phyloP scores from a whole-genome alignment of 2,888 invertebrate species.

The Seira musarum region DNA sequence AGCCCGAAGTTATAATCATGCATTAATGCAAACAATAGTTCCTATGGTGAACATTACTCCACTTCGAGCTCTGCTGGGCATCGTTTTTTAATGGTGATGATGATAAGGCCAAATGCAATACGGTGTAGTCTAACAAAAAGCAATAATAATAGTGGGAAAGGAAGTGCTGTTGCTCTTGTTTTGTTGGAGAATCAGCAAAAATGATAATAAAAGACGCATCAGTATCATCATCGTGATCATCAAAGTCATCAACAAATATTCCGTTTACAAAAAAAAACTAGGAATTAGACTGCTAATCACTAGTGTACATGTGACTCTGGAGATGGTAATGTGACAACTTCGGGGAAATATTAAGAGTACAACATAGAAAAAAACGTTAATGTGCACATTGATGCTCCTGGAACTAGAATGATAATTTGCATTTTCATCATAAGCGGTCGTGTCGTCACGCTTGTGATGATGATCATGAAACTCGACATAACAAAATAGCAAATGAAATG shows the following conservation, averaged over 20 bases:
- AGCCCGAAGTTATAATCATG: constrained; percentile 23
- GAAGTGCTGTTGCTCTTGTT: not conserved
- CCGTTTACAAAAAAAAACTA: not conserved
- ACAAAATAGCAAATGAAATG: not conserved
- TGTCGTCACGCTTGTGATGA: constrained; percentile 4
- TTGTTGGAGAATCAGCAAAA: not conserved
- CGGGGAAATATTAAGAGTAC: not conserved
- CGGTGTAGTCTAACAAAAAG: not conserved
- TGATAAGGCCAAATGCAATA: constrained; percentile 30
- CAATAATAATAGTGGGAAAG: too few species aligned
- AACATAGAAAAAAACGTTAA: not conserved
- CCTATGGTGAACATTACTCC: not conserved
- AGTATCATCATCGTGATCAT: not conserved
- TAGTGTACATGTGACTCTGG: not conserved
- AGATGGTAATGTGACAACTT: constrained; percentile 2
- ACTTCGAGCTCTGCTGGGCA: not conserved
- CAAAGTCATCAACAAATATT: constrained; percentile 11
- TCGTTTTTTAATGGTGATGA: not conserved
- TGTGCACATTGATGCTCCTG: constrained; percentile 22
- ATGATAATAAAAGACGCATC: constrained; percentile 3
- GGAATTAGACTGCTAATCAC: constrained; percentile 1
- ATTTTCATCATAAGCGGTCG: not conserved
- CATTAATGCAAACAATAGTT: constrained; percentile 25
- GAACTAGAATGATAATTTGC: not conserved
- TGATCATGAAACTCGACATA: not conserved